Conservation (phyloP, 2,888 invertebrate genomes). For the Plebejus anna region DNA sequence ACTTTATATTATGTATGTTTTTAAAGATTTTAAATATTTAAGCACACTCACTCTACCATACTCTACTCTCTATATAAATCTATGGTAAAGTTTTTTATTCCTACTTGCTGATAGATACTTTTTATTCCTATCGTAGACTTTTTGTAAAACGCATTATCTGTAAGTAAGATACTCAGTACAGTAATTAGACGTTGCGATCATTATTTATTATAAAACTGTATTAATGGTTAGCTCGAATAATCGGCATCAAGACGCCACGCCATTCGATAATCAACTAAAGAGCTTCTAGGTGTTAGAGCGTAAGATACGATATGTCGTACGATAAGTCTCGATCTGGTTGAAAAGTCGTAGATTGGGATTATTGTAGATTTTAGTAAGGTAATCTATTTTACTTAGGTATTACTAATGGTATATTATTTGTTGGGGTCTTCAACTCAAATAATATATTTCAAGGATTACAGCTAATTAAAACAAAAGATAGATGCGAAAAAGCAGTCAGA, state of each 20-base stretch:
- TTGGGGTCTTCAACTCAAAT: too few species aligned
- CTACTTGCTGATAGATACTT: neutral
- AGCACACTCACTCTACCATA: neutral
- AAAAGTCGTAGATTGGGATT: too few species aligned
- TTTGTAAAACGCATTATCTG: neutral
- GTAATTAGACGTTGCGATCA: neutral
- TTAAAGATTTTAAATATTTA: too few species aligned
- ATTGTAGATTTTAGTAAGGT: too few species aligned
- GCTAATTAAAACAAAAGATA: too few species aligned
- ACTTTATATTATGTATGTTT: too few species aligned
- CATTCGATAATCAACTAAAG: conserved; percentile 68
- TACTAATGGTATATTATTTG: too few species aligned
- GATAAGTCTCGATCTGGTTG: neutral
- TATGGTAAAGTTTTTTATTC: neutral
- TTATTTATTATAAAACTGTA: conserved; percentile 29
- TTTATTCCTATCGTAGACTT: neutral
- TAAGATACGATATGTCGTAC: conserved; percentile 43
- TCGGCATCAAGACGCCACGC: conserved; percentile 62
- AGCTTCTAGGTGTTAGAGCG: conserved; percentile 50
- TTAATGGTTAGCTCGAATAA: conserved; percentile 56
- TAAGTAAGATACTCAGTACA: neutral
- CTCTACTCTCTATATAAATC: neutral
- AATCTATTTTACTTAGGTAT: too few species aligned
- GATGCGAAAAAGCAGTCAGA: too few species aligned
- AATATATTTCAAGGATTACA: too few species aligned